These are phyloP conservation scores for Odontamblyopus rebecca DNA, from an alignment of 2,797 vertebrate genomes.

Conservation along the genomic window DNA sequence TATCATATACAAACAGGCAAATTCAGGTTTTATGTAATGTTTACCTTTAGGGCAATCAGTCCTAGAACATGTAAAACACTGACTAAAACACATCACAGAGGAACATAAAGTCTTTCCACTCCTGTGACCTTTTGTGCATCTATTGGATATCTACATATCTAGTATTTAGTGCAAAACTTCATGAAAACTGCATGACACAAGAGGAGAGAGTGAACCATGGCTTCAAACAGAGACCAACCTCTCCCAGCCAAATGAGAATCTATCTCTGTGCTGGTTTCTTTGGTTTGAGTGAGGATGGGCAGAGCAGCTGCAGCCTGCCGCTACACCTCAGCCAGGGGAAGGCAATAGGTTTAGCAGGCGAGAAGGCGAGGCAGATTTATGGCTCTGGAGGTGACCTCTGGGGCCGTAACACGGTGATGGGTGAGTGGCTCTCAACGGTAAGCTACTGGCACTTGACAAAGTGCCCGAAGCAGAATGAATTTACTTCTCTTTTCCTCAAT, in stretches of 20 bases:
- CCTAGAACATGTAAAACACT: neutral
- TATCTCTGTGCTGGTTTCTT: slow-evolving; percentile 51
- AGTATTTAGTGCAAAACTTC: slow-evolving; percentile 1
- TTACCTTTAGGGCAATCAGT: neutral
- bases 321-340: slow-evolving; percentile 63
- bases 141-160: neutral
- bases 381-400: slow-evolving; percentile 91
- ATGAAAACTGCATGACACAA: neutral
- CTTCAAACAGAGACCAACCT: slow-evolving; percentile 25
- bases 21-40: neutral
- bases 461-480: slow-evolving; percentile 99
- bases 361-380: slow-evolving; percentile 89
- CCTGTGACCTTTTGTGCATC: neutral
- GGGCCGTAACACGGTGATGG: slow-evolving; percentile 96
- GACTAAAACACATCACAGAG: neutral
- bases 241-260: slow-evolving; percentile 58
- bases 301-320: slow-evolving; percentile 59
- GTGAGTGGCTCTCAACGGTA: slow-evolving; percentile 99
- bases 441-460: slow-evolving; percentile 99
- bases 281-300: slow-evolving; percentile 62
- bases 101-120: neutral
- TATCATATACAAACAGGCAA: neutral
- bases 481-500: slow-evolving; percentile 99
- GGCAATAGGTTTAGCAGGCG: slow-evolving; percentile 86
- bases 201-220: neutral